Conservation (phyloP, 2,797 vertebrate species). For the Myotis daubentonii region DNA sequence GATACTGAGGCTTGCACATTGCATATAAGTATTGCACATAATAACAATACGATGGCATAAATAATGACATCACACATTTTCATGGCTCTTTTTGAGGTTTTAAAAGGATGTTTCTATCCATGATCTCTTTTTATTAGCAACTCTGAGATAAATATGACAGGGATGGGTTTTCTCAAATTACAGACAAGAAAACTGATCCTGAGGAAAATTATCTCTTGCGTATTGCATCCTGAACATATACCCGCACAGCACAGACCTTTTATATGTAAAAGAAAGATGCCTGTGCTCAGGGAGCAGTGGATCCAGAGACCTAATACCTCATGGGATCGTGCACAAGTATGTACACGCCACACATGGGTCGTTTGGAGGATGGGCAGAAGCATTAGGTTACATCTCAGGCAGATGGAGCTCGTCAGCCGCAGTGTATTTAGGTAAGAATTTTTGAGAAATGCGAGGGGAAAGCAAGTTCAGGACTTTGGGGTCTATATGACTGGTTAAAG, state of each 20-base stretch:
- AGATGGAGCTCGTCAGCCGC: not conserved
- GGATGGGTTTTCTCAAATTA: not conserved
- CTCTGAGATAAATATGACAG: not conserved
- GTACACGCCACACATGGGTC: not conserved
- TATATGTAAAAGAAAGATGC: not conserved
- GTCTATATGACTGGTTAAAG: not conserved
- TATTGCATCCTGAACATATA: not conserved
- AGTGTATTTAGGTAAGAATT: not conserved
- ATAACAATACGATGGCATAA: not conserved
- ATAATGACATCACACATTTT: constrained; percentile 3
- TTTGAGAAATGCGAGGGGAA: not conserved
- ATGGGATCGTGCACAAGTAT: not conserved
- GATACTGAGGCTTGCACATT: not conserved
- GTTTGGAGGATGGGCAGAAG: not conserved
- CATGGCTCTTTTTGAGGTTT: constrained; percentile 1
- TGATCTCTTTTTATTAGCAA: not conserved
- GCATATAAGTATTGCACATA: not conserved
- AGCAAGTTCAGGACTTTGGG: not conserved
- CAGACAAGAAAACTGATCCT: not conserved
- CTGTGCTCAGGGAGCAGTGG: not conserved
- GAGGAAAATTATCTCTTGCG: not conserved
- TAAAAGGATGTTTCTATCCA: not conserved
- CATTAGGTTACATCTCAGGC: not conserved
- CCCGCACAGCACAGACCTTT: no score
- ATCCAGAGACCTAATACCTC: not conserved